Evolutionary conservation across 2,888 invertebrate genomes (phyloP), one percentile per base, ranked within the genome.

Genomic region (Mythimna vitellina): DNA sequence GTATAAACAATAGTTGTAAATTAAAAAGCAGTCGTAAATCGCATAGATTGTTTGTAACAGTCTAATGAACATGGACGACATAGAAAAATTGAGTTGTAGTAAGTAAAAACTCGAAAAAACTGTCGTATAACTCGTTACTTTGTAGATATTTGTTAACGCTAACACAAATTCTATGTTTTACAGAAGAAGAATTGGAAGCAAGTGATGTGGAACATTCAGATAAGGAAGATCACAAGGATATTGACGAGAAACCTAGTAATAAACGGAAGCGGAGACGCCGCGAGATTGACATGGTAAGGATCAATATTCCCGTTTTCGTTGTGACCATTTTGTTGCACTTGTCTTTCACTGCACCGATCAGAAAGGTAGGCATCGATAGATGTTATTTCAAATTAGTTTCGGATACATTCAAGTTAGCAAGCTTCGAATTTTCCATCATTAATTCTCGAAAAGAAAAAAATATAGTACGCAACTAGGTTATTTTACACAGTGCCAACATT

Each of bases 71-170:
- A 86, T 95, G 94, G 95, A 95, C 56, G 92, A 94, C 32, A 72
- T 94, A 72, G 95, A 95, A 78, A 95, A 95, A 91, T 83, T 96
- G 67, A 95, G 95, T 90, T 96, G 96, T 81, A 96, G 96, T 96
- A 84, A 93, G 95, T 93, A 73, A 42, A 61, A 65, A 62, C 61
- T 56, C n/a, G 10, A 42, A 67, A 46, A 57, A 65, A 54, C 58
- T n/a, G 35, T 38, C 46, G 38, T 53, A 42, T 57, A 72, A 46
- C 38, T 17, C n/a, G 46, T 5, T 46, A 42, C 17, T 32, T 51
- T 38, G 10, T 22, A 22, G n/a, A 62, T 78, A 72, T 64, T 64
- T 65, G 53, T 61, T 68, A 49, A 51, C 29, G 61, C 54, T 67
- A 69, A 63, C 9, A 73, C 82, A 68, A 73, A 46, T 61, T 66